Evolutionary conservation across 2,888 invertebrate genomes (phyloP).

Genomic region (Onthophagus sagittarius): DNA sequence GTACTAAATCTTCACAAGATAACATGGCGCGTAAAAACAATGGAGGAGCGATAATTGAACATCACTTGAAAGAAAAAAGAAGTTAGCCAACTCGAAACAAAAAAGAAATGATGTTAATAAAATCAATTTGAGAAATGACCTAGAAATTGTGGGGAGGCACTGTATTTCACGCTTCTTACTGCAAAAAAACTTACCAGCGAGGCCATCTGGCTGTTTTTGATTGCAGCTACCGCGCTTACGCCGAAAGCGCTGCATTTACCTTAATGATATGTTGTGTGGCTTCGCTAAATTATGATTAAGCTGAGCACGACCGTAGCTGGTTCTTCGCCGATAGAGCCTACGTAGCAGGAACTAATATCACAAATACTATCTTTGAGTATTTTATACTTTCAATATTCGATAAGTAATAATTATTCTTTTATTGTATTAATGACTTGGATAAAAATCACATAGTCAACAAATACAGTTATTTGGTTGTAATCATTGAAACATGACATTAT

Average conservation of each 20-base stretch:
- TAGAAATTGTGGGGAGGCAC: background rate
- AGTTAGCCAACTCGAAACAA: background rate
- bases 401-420: too few relatives aligned
- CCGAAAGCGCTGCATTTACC: background rate
- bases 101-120: background rate
- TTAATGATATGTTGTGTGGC: background rate
- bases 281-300: constrained; percentile 7
- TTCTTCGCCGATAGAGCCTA: background rate
- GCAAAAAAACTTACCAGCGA: background rate
- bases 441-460: too few relatives aligned
- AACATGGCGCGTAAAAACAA: background rate
- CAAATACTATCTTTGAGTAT: background rate
- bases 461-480: too few relatives aligned
- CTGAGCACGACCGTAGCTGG: background rate
- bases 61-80: background rate
- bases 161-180: background rate
- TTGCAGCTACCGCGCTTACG: constrained; percentile 6
- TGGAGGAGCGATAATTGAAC: background rate
- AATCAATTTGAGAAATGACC: background rate
- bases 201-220: background rate
- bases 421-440: too few relatives aligned
- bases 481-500: too few relatives aligned
- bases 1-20: background rate
- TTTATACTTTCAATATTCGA: too few relatives aligned
- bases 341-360: background rate